Conservation (phyloP, 2,888 invertebrate genomes). For the Cataglyphis cursor region DNA sequence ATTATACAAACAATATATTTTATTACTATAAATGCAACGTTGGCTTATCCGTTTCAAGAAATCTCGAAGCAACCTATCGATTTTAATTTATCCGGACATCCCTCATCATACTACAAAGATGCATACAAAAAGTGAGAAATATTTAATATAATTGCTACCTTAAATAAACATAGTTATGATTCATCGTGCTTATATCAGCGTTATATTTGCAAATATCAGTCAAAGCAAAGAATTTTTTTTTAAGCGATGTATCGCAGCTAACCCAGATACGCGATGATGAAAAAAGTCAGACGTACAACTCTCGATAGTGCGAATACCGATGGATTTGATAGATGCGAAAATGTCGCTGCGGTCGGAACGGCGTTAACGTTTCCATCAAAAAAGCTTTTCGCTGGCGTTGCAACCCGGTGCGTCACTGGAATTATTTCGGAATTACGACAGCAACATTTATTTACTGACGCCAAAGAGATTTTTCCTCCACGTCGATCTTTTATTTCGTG, state of each 20-base stretch:
- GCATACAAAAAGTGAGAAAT: not conserved
- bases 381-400: conserved; percentile 44
- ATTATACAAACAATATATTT: not conserved
- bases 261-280: conserved; percentile 42
- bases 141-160: conserved; percentile 27
- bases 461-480: conserved; percentile 26
- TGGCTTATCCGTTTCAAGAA: not conserved
- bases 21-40: not conserved
- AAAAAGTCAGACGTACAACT: conserved; percentile 54
- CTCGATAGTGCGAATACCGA: conserved; percentile 51
- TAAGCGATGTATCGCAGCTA: conserved; percentile 30
- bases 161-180: conserved; percentile 1
- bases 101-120: not conserved
- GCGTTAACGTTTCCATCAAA: conserved; percentile 52
- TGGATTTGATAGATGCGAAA: conserved; percentile 54
- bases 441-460: conserved; percentile 42
- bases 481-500: not conserved
- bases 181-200: not conserved
- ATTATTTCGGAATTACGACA: conserved; percentile 51
- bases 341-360: conserved; percentile 45
- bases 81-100: conserved; percentile 14
- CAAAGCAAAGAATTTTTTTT: conserved; percentile 25
- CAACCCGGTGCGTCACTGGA: conserved; percentile 37
- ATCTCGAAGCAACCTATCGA: not conserved
- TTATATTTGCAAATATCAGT: conserved; percentile 7